phyloP scores from a whole-genome alignment of 1,140 invertebrate species.

The Heliconius eleuchia region DNA sequence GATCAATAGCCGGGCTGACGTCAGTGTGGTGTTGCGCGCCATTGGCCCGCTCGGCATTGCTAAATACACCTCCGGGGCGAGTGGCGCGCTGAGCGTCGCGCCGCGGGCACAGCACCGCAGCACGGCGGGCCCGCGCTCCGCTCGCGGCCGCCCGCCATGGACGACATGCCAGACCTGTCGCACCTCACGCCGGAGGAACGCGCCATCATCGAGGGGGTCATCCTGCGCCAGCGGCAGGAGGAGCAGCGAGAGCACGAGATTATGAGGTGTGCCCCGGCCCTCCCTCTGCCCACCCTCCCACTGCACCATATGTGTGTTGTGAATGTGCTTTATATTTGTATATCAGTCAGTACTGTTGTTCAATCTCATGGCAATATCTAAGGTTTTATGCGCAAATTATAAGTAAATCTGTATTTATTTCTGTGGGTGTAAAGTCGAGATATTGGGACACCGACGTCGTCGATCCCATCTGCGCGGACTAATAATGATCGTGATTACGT shows the following conservation, averaged over 20 bases:
- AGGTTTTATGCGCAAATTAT: background rate
- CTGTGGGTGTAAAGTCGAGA: constrained; percentile 16
- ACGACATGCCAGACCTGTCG: constrained; percentile 96
- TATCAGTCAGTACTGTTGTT: background rate
- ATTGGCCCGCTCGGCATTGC: constrained; percentile 76
- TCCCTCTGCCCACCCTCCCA: constrained; percentile 41
- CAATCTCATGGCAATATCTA: background rate
- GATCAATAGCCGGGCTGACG: constrained; percentile 76
- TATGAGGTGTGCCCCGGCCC: constrained; percentile 89
- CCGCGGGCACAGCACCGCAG: constrained; percentile 75
- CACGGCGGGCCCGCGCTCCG: constrained; percentile 72
- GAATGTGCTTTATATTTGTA: constrained; percentile 32
- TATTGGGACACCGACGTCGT: background rate
- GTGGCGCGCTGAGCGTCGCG: constrained; percentile 65
- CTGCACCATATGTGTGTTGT: constrained; percentile 56
- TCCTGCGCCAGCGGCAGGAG: constrained; percentile 97
- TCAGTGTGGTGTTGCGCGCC: constrained; percentile 70
- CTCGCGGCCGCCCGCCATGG: constrained; percentile 82
- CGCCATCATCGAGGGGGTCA: constrained; percentile 97
- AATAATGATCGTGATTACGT: constrained; percentile 29
- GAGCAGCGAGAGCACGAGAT: constrained; percentile 97
- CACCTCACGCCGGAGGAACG: constrained; percentile 98
- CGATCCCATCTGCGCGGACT: constrained; percentile 32
- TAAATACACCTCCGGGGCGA: constrained; percentile 73
- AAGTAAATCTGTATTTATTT: constrained; percentile 20